Conservation (phyloP, 2,888 invertebrate genomes). For the Unio pictorum region DNA sequence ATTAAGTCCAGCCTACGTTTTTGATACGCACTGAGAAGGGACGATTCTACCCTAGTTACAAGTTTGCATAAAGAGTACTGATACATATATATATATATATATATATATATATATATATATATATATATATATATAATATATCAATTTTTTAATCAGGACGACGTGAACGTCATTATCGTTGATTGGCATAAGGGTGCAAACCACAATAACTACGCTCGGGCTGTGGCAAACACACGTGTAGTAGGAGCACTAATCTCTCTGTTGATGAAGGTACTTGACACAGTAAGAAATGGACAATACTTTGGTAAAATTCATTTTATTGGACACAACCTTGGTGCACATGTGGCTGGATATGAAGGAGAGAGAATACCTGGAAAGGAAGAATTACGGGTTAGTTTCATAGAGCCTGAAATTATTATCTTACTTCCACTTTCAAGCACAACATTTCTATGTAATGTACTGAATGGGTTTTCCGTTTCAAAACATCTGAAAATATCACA, state of each 20-base stretch:
- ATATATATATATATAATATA: too few relatives aligned
- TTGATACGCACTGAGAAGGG: too few relatives aligned
- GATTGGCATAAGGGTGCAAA: conserved; percentile 48
- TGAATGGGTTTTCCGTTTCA: too few relatives aligned
- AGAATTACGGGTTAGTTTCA: conserved; percentile 57
- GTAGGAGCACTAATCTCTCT: conserved; percentile 64
- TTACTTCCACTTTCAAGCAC: not conserved
- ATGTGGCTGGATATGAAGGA: conserved; percentile 91
- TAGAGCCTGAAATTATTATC: not conserved
- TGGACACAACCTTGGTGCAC: conserved; percentile 90
- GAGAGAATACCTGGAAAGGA: conserved; percentile 70
- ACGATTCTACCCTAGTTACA: conserved; percentile 62
- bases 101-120: too few relatives aligned
- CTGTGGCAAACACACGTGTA: conserved; percentile 65
- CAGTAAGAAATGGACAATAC: conserved; percentile 12
- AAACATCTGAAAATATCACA: too few relatives aligned
- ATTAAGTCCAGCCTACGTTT: too few relatives aligned
- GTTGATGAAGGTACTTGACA: conserved; percentile 44
- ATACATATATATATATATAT: too few relatives aligned
- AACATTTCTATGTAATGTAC: too few relatives aligned
- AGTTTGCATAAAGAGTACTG: too few relatives aligned
- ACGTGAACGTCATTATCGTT: conserved; percentile 42
- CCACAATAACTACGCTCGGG: conserved; percentile 57
- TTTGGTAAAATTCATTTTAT: conserved; percentile 80
- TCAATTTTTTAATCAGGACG: conserved; percentile 31